Evolutionary conservation across 2,797 vertebrate genomes (phyloP).

Genomic region (Urophycis tenuis): DNA sequence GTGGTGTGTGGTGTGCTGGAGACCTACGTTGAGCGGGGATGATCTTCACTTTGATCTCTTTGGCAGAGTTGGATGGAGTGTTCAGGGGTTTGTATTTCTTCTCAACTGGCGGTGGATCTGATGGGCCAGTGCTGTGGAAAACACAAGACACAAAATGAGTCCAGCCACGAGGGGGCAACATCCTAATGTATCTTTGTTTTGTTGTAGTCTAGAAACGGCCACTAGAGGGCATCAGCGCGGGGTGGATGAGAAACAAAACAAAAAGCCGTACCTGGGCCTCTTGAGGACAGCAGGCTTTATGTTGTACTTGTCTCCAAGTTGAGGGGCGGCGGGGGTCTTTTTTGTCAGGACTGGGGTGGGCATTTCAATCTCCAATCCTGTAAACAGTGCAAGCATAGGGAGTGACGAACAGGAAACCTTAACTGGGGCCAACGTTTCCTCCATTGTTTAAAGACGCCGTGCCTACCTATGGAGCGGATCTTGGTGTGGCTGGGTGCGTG

Average conservation of each 20-base stretch:
- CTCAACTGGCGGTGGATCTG: slow-evolving; percentile 74
- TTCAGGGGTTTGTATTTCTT: slow-evolving; percentile 97
- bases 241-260: not conserved
- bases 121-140: slow-evolving; percentile 44
- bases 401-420: too few species aligned
- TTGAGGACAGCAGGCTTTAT: slow-evolving; percentile 88
- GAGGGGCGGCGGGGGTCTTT: slow-evolving; percentile 68
- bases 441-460: not conserved
- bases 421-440: not conserved
- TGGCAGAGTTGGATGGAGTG: slow-evolving; percentile 82
- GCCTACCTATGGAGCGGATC: slow-evolving; percentile 87
- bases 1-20: not conserved
- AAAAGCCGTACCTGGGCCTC: slow-evolving; percentile 74
- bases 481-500: slow-evolving; percentile 90
- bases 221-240: slow-evolving; percentile 9
- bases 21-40: slow-evolving; percentile 88
- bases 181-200: not conserved
- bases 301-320: slow-evolving; percentile 86
- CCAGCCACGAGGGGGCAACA: slow-evolving; percentile 14
- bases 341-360: slow-evolving; percentile 74
- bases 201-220: not conserved
- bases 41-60: slow-evolving; percentile 97
- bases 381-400: slow-evolving; percentile 1
- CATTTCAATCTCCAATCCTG: slow-evolving; percentile 85
- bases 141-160: not conserved